phyloP scores from a whole-genome alignment of 2,888 invertebrate genomes.

The Thereva unica region DNA sequence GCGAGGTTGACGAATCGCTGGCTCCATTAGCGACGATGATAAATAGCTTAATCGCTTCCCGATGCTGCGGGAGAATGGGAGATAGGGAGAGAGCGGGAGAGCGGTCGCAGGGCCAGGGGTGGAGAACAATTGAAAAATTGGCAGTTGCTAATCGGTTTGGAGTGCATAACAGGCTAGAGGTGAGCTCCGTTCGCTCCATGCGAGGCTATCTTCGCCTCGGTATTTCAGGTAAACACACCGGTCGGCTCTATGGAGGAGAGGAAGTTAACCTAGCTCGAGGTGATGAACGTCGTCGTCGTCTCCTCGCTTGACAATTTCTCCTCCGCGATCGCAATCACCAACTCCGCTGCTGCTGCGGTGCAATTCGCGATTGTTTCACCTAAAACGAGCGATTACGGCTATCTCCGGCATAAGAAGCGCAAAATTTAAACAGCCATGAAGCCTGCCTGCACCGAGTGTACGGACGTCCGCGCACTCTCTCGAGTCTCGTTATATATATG shows the following conservation, averaged over 20 bases:
- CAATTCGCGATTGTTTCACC: slow-evolving; percentile 14
- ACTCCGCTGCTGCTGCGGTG: slow-evolving; percentile 3
- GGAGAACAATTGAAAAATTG: slow-evolving; percentile 16
- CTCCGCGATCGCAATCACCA: slow-evolving; percentile 16
- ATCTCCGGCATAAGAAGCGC: slow-evolving; percentile 26
- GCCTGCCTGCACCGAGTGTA: slow-evolving; percentile 15
- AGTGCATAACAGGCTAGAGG: slow-evolving; percentile 16
- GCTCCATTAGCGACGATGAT: slow-evolving; percentile 29
- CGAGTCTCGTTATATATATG: slow-evolving; percentile 32
- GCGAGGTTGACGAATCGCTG: slow-evolving; percentile 25
- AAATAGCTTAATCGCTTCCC: slow-evolving; percentile 28
- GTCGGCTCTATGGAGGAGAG: too few species aligned
- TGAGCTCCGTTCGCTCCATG: too few species aligned
- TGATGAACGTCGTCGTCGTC: too few species aligned
- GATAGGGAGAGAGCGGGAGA: neutral
- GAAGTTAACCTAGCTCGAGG: too few species aligned
- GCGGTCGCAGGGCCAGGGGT: slow-evolving; percentile 1
- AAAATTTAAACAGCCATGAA: slow-evolving; percentile 35
- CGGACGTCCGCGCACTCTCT: neutral
- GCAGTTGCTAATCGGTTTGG: slow-evolving; percentile 31
- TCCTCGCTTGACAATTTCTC: slow-evolving; percentile 28
- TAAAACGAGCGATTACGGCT: slow-evolving; percentile 33
- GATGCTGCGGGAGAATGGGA: neutral
- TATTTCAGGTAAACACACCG: too few species aligned
- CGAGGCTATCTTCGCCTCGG: too few species aligned